phyloP scores from a whole-genome alignment of 2,888 invertebrate species.

The Microplitis manilae region DNA sequence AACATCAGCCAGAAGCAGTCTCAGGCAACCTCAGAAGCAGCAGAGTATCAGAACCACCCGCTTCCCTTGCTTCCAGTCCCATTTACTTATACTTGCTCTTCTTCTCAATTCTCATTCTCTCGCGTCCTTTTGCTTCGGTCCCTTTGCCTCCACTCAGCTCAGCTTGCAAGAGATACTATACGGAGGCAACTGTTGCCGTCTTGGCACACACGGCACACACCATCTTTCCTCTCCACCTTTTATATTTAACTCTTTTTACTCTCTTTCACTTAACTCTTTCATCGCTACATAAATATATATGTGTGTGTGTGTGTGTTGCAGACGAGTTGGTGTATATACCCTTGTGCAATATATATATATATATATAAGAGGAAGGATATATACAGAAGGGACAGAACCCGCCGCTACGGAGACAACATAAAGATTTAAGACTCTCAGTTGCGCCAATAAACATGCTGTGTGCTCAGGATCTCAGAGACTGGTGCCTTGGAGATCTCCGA shows the following conservation, averaged over 20 bases:
- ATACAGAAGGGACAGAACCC: conserved; percentile 55
- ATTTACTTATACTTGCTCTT: conserved; percentile 10
- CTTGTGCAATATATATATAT: conserved; percentile 43
- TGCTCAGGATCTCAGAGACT: conserved; percentile 61
- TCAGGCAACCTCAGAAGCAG: neutral
- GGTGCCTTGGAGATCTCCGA: conserved; percentile 52
- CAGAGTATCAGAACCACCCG: neutral
- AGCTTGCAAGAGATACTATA: conserved; percentile 7
- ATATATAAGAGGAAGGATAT: neutral
- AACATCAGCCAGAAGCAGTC: conserved; percentile 7
- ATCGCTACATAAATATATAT: conserved; percentile 10
- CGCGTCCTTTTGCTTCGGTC: conserved; percentile 34
- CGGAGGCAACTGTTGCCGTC: neutral
- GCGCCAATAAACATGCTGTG: conserved; percentile 72
- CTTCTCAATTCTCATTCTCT: conserved; percentile 29
- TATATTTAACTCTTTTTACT: conserved; percentile 47
- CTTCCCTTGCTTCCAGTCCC: neutral
- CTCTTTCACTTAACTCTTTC: conserved; percentile 25
- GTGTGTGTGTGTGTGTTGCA: conserved; percentile 12
- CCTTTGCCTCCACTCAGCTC: conserved; percentile 45
- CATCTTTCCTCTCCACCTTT: conserved; percentile 42
- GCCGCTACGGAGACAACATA: conserved; percentile 71
- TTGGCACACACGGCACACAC: conserved; percentile 1
- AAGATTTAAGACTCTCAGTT: conserved; percentile 71
- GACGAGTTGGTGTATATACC: neutral